These are phyloP conservation scores for Arenaria interpres DNA, from an alignment of 2,113 vertebrate genomes.

Conservation along the genomic window DNA sequence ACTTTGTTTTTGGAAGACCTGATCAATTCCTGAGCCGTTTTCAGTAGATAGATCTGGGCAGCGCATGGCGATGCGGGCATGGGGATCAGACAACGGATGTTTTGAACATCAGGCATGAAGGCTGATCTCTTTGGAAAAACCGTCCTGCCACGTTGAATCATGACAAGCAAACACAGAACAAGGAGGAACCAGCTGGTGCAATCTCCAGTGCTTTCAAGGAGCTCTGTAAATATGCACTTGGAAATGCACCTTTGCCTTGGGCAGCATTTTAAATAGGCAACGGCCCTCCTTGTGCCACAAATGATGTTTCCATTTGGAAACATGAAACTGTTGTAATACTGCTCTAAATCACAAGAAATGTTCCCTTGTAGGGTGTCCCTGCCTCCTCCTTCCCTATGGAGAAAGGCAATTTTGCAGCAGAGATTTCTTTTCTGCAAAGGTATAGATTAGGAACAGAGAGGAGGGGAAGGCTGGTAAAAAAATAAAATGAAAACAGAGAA, in stretches of 20 bases:
- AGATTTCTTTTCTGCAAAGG: neutral
- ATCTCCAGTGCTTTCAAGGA: neutral
- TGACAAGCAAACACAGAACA: neutral
- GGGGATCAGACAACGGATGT: neutral
- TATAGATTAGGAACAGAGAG: neutral
- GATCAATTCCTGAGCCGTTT: neutral
- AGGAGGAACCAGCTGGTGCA: neutral
- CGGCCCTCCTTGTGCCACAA: neutral
- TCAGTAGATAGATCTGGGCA: neutral
- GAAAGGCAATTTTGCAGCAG: neutral
- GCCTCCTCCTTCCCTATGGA: neutral
- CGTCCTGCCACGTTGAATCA: neutral
- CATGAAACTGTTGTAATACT: neutral
- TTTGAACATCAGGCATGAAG: neutral
- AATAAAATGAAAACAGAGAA: neutral
- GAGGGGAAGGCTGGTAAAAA: neutral
- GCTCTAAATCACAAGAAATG: neutral
- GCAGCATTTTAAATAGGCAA: neutral
- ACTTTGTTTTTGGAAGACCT: neutral
- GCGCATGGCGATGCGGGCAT: fast-evolving
- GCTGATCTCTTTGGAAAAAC: neutral
- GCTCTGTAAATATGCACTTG: neutral
- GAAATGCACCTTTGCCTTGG: neutral
- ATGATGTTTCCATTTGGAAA: neutral
- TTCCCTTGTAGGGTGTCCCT: neutral